Evolutionary conservation across 1,140 invertebrate species (phyloP), one percentile per base, ranked within the genome.

Genomic region (Acromyrmex charruanus): DNA sequence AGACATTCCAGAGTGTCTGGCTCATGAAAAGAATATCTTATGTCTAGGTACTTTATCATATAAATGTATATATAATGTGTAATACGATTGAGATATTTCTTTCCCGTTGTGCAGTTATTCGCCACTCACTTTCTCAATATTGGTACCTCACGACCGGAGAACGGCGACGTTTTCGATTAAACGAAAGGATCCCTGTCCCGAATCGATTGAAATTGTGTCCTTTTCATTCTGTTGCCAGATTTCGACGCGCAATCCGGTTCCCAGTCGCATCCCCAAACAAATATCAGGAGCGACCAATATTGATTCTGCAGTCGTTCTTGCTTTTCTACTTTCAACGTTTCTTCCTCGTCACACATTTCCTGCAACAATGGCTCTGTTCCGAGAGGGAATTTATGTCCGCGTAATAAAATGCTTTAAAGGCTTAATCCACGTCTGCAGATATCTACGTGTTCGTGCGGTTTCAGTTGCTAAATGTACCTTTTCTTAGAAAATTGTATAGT

Each of bases 261-360:
- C 58, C 63, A 84, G 79, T 89, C 86, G 86, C 86, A 84, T 90
- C 89, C 89, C 89, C 89, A 90, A 90, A 90, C 89, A 90, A 90
- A 90, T 90, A 90, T 87, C 89, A 85, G 55, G 63, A 59, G 72
- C 69, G 44, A 77, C 80, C 89, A 88, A 90, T 90, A 90, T 90
- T 85, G 89, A 90, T 90, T 88, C 75, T 87, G 59, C 39, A 44
- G 39, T 69, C 69, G 63, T 81, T 85, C 66, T 58, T 85, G 61
- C 88, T 85, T 87, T 85, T 87, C 79, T 85, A 16, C 66, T 82
- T 90, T 89, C 66, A 39, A n/a, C 65, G 61, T 35, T 59, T 59
- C 63, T 88, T 71, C 77, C 74, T 79, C 61, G 80, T 84, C 77
- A 55, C 59, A 25, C 66, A 39, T 44, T 75, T 72, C 12, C n/a